These are phyloP conservation scores for Thereuonema tuberculata DNA, from an alignment of 1,140 invertebrate species.

Conservation along the genomic window DNA sequence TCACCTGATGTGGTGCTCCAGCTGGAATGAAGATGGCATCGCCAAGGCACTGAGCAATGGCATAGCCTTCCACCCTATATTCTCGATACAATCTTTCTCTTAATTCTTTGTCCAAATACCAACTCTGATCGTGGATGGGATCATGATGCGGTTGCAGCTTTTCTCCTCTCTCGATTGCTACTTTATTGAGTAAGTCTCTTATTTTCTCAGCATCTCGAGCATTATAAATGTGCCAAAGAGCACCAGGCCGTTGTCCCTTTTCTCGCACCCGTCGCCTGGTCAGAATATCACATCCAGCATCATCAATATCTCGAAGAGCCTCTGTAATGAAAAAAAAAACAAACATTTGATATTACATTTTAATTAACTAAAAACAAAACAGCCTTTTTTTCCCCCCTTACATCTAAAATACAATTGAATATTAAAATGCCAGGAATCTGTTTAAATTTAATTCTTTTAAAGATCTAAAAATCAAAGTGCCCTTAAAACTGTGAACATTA, in stretches of 20 bases:
- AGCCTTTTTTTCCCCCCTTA: no score
- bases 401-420: no score
- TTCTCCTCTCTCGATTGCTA: constrained; percentile 69
- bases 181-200: constrained; percentile 77
- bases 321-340: constrained; percentile 38
- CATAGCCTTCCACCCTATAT: constrained; percentile 87
- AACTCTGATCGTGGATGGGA: constrained; percentile 94
- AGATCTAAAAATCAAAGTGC: no score
- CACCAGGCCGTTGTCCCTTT: constrained; percentile 68
- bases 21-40: constrained; percentile 97
- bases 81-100: constrained; percentile 79
- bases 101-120: constrained; percentile 78
- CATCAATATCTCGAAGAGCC: constrained; percentile 71
- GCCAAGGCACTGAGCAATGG: constrained; percentile 87
- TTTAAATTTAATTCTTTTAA: no score
- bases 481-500: no score
- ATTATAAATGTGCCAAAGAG: constrained; percentile 94
- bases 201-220: constrained; percentile 92
- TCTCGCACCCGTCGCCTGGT: constrained; percentile 63
- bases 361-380: no score
- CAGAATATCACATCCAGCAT: constrained; percentile 80
- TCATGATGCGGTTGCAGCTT: constrained; percentile 78
- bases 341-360: no score
- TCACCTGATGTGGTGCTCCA: constrained; percentile 86
- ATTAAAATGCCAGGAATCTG: no score